Percentiles rank a stretch among this genome's conserved stretches.
phyloP scores from a whole-genome alignment of 2,888 invertebrate genomes.

The Brachypalpus laphriformis region DNA sequence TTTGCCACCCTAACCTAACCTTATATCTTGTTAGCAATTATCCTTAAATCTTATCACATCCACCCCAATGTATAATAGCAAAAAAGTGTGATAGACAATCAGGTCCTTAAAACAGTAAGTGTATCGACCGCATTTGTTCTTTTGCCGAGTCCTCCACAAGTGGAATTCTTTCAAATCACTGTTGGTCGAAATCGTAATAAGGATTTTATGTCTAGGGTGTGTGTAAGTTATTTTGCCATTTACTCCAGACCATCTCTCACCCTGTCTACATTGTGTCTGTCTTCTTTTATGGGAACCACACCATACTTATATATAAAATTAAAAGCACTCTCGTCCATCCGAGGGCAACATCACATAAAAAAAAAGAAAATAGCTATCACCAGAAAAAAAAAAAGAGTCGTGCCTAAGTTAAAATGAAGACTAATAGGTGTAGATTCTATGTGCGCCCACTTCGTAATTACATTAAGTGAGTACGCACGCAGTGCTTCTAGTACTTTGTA shows the following conservation, averaged over 20 bases:
- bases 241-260: not conserved
- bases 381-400: not conserved
- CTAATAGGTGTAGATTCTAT: slow-evolving; percentile 38
- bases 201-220: not conserved
- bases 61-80: no score
- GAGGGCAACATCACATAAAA: not conserved
- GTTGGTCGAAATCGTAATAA: not conserved
- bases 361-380: not conserved
- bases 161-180: not conserved
- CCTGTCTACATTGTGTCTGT: not conserved
- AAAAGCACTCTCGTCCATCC: slow-evolving; percentile 22
- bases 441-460: slow-evolving; percentile 41
- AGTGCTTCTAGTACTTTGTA: not conserved
- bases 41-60: no score
- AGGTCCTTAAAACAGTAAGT: not conserved
- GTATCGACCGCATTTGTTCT: not conserved
- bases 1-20: no score
- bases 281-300: not conserved
- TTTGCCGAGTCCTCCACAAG: not conserved
- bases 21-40: no score
- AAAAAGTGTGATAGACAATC: no score
- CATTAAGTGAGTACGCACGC: slow-evolving; percentile 40
- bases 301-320: slow-evolving; percentile 14
- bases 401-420: slow-evolving; percentile 40
- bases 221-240: slow-evolving; percentile 17